phyloP scores from a whole-genome alignment of 2,888 invertebrate genomes.

The Cinara cedri region DNA sequence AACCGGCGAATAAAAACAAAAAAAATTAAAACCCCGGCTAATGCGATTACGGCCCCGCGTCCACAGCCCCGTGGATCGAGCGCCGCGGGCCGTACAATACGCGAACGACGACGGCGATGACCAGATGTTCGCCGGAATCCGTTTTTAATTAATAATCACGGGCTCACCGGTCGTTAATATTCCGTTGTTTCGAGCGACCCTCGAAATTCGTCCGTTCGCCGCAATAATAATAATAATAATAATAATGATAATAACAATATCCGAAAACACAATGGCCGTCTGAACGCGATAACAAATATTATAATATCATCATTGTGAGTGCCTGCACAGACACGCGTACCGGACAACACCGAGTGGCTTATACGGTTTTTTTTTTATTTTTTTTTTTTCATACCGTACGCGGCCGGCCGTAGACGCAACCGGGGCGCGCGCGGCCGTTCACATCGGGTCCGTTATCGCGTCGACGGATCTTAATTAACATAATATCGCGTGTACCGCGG shows the following conservation, averaged over 20 bases:
- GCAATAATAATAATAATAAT: not conserved
- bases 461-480: not conserved
- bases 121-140: conserved; percentile 40
- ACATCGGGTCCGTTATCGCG: not conserved
- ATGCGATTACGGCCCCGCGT: conserved; percentile 36
- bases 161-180: too few species aligned
- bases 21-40: too few species aligned
- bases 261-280: not conserved
- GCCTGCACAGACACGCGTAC: too few species aligned
- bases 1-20: not conserved
- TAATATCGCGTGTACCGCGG: not conserved
- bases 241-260: not conserved
- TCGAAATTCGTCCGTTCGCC: not conserved
- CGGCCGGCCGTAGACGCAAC: too few species aligned
- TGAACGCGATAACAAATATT: too few species aligned
- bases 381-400: too few species aligned
- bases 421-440: not conserved
- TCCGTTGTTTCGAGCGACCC: not conserved
- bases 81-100: too few species aligned
- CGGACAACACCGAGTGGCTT: too few species aligned
- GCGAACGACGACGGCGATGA: conserved; percentile 21
- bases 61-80: not conserved
- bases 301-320: too few species aligned
- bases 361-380: too few species aligned
- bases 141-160: conserved; percentile 8